These are phyloP conservation scores for Telenomus remus DNA, from an alignment of 1,140 invertebrate genomes.

Conservation along the genomic window DNA sequence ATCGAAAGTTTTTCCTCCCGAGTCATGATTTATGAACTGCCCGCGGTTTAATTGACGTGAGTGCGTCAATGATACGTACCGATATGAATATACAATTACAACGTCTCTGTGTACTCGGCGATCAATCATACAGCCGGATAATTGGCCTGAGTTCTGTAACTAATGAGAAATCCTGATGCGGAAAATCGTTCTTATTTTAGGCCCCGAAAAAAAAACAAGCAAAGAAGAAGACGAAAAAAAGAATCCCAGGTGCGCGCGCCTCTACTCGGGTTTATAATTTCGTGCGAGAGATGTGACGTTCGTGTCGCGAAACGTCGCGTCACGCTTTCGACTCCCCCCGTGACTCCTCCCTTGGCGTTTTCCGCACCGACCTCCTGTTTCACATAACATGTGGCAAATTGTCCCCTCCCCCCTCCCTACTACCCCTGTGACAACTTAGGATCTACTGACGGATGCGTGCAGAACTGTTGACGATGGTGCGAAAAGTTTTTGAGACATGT, in stretches of 20 bases:
- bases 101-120: not conserved
- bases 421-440: conserved; percentile 31
- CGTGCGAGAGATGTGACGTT: conserved; percentile 63
- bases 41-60: conserved; percentile 29
- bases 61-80: conserved; percentile 5
- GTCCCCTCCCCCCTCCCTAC: conserved; percentile 21
- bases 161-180: conserved; percentile 8
- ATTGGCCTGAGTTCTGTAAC: conserved; percentile 3
- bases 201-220: too few relatives aligned
- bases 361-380: conserved; percentile 42
- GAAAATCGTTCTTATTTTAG: conserved; percentile 29
- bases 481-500: too few relatives aligned
- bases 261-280: too few relatives aligned
- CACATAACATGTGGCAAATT: conserved; percentile 55
- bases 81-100: conserved; percentile 18
- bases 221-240: too few relatives aligned
- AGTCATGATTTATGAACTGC: conserved; percentile 33
- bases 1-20: conserved; percentile 11
- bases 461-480: too few relatives aligned
- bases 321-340: conserved; percentile 45
- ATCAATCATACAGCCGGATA: conserved; percentile 19
- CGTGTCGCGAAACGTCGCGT: conserved; percentile 58
- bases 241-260: too few relatives aligned
- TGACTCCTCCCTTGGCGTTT: conserved; percentile 46
- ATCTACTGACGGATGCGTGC: conserved; percentile 13